Conservation (phyloP, 2,113 vertebrate species). For the Lycaon pictus region DNA sequence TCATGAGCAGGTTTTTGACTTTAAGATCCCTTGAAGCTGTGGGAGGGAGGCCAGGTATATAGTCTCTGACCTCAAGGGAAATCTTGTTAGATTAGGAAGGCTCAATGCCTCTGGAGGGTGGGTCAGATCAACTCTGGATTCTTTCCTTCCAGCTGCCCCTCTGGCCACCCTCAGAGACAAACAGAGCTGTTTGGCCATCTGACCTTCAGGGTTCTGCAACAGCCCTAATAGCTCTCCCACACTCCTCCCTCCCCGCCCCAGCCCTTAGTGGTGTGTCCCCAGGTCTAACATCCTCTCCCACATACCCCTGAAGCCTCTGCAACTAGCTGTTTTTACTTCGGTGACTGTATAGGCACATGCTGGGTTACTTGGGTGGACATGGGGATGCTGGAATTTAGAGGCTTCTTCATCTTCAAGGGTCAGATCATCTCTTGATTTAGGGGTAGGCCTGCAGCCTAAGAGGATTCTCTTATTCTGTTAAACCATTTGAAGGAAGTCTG, state of each 20-base stretch:
- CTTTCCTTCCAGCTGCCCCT: background rate
- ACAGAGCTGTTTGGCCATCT: background rate
- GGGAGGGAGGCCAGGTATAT: background rate
- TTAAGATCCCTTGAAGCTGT: background rate
- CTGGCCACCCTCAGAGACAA: background rate
- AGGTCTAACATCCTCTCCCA: background rate
- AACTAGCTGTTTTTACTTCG: background rate
- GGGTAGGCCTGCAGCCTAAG: background rate
- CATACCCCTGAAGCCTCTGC: background rate
- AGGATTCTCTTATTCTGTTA: background rate
- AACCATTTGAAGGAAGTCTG: background rate
- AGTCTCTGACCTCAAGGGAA: background rate
- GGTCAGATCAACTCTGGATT: background rate
- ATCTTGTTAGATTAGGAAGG: background rate
- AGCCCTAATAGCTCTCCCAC: background rate
- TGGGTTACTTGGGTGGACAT: background rate
- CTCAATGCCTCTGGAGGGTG: background rate
- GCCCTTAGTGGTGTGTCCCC: background rate
- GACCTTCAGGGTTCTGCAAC: background rate
- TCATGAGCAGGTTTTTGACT: background rate
- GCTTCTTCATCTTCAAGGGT: background rate
- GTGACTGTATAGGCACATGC: accelerated
- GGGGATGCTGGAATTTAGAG: background rate
- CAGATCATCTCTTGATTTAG: background rate
- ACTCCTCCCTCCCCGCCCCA: background rate